Base-by-base conservation (phyloP, 2,113 vertebrate genomes). In the Brachirus orientalis region DNA sequence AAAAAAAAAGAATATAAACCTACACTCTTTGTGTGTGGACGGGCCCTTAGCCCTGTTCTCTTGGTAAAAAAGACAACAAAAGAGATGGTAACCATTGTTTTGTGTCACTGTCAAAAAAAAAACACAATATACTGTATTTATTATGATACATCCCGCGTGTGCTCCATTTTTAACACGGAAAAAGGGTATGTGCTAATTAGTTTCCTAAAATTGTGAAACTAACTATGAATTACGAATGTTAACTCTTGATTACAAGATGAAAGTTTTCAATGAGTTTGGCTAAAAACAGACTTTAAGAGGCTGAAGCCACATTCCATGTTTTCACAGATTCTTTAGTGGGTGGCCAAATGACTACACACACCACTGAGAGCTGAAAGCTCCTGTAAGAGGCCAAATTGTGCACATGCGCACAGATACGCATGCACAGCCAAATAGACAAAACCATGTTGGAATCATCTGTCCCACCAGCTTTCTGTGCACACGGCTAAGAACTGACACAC, bases 271-370 rank as follows among this genome's bases (percentile, higher is more conserved):
- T 11, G 16, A 36, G 28, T 54, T 45, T 5, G 3, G 71, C 55
- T 67, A 75, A 79, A 72, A 83, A 61, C 43, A 72, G 66, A 70
- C 43, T 47, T 40, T 4, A 41, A 67, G 50, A 57, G 58, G 13
- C 18, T 45, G 48, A 67, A 50, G 50, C 37, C 19, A 0, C 67
- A 57, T n/a, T 10, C 13, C 41, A 63, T 71, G 60, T 54, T 74
- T 74, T 74, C 60, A 74, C 47, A 63, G 41, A n/a, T 69, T 44
- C 17, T 10, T 33, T 40, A 37, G 63, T 72, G 63, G 35, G 54
- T 73, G 60, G 55, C 62, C 68, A 50, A 65, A 45, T 10, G 14
- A 37, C 47, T 36, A 2, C 16, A 18, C 16, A 18, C 12, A 19
- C 14, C 5, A 38, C 52, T 41, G 22, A 45, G 19, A 22, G 47